A percentile compares a stretch with the other conserved stretches of the same genome.
phyloP scores from a whole-genome alignment of 2,888 invertebrate species.

The Temnothorax rugatulus region DNA sequence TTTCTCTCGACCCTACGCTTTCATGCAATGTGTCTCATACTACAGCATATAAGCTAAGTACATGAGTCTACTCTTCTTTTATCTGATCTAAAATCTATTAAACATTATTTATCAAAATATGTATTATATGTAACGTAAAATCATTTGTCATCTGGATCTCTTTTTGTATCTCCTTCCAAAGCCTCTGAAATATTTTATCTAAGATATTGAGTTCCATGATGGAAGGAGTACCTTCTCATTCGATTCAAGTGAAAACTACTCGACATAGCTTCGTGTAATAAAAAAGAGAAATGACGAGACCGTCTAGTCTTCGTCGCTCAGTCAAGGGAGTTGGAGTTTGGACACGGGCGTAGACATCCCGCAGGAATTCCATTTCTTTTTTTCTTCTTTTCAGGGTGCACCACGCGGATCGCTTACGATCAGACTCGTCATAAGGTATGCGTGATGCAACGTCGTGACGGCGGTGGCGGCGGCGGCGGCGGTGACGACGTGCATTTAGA shows the following conservation, averaged over 20 bases:
- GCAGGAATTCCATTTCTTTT: neutral
- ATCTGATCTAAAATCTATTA: neutral
- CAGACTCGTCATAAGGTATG: constrained; percentile 40
- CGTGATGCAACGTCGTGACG: constrained; percentile 43
- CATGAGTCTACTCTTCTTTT: neutral
- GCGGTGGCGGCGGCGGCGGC: neutral
- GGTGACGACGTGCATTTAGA: constrained; percentile 27
- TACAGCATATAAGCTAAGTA: no score
- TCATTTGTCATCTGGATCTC: neutral
- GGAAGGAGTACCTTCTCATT: neutral
- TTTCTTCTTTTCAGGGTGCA: neutral
- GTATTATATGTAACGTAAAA: neutral
- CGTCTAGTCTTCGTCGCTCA: neutral
- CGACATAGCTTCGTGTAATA: neutral
- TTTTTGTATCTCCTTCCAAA: neutral
- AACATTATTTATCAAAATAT: neutral
- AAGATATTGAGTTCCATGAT: neutral
- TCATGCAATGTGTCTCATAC: no score
- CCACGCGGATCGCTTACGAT: constrained; percentile 31
- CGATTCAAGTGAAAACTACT: neutral
- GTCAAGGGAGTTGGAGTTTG: constrained; percentile 1
- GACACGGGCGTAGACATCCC: neutral
- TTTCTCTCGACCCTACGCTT: no score
- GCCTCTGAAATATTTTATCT: neutral
- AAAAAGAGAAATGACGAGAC: neutral